A percentile compares a stretch with the other conserved stretches of the same genome.
Evolutionary conservation across 2,113 vertebrate genomes (phyloP).

Genomic region (Cynocephalus volans): DNA sequence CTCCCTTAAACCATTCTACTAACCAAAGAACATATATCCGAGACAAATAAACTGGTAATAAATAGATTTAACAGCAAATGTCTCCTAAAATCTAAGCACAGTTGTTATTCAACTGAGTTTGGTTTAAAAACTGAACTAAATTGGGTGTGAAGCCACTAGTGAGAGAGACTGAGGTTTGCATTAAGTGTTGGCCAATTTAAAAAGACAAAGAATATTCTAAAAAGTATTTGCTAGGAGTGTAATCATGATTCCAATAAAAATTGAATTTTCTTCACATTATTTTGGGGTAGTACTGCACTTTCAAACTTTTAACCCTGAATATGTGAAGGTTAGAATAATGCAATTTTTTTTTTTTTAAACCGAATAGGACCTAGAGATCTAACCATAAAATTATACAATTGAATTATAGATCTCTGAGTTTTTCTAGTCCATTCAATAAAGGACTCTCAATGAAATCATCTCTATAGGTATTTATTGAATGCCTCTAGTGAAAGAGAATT

Average conservation of each 20-base stretch:
- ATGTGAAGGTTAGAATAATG: not conserved
- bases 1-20: not conserved
- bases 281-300: not conserved
- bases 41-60: not conserved
- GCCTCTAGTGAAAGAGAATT: not conserved
- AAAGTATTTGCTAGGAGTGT: not conserved
- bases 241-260: not conserved
- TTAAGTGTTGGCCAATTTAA: not conserved
- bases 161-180: not conserved
- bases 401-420: not conserved
- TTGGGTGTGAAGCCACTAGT: not conserved
- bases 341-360: not conserved
- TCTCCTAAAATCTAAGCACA: not conserved
- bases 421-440: not conserved
- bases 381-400: not conserved
- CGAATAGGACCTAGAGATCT: not conserved
- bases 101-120: not conserved
- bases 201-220: not conserved
- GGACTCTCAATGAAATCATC: not conserved
- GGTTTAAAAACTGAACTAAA: not conserved
- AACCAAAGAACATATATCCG: not conserved
- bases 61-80: constrained; percentile 15
- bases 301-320: not conserved
- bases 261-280: not conserved
- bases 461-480: not conserved